These are phyloP conservation scores for Macrobrachium nipponense DNA, from an alignment of 1,140 invertebrate genomes.

Conservation along the genomic window DNA sequence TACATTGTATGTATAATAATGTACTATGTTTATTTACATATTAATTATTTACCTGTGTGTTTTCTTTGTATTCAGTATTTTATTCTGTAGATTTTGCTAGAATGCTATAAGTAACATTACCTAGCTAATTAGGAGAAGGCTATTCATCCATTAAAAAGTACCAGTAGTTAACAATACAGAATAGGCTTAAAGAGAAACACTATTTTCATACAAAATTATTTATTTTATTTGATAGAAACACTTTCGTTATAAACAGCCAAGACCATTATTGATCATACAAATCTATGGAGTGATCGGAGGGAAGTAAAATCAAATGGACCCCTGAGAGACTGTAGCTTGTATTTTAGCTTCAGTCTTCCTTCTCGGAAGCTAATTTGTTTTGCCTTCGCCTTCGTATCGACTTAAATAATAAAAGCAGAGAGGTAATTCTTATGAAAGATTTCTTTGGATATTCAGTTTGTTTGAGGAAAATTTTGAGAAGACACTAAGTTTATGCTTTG, in stretches of 20 bases:
- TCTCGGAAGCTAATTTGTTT: constrained; percentile 1
- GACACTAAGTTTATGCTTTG: too few species aligned
- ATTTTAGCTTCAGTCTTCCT: background rate
- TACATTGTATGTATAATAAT: too few species aligned
- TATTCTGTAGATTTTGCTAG: too few species aligned
- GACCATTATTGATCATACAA: constrained; percentile 55
- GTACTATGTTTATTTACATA: too few species aligned
- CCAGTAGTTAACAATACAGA: too few species aligned
- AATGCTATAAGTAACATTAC: too few species aligned
- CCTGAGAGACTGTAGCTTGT: background rate
- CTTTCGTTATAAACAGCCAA: constrained; percentile 62
- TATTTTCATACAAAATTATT: constrained; percentile 48
- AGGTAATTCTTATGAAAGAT: constrained; percentile 21
- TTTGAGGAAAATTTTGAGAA: background rate
- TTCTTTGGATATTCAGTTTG: constrained; percentile 25
- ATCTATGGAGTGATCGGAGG: constrained; percentile 24
- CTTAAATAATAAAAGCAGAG: constrained; percentile 46
- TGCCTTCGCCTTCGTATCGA: constrained; percentile 13
- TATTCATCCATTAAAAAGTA: too few species aligned
- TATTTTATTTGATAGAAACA: constrained; percentile 61
- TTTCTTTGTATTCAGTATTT: too few species aligned
- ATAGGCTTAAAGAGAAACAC: too few species aligned
- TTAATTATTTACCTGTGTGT: too few species aligned
- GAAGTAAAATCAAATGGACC: background rate
- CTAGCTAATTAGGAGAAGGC: too few species aligned